Evolutionary conservation across 2,113 vertebrate species (phyloP).

Genomic region (Chiloscyllium plagiosum): DNA sequence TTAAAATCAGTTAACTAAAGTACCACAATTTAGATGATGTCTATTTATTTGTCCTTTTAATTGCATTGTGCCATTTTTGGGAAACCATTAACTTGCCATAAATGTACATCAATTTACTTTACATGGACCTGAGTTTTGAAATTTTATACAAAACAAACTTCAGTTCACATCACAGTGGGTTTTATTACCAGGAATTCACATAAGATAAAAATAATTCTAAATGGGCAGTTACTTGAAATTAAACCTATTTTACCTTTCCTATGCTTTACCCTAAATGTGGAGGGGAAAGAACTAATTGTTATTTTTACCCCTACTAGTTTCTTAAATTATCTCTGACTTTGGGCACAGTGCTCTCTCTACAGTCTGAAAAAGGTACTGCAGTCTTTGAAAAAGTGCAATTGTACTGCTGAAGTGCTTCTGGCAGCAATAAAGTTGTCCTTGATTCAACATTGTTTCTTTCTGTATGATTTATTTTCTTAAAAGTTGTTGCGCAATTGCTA

Average conservation of each 20-base stretch:
- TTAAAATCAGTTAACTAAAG: conserved; percentile 23
- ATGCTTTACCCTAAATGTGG: conserved; percentile 22
- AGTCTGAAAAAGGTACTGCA: conserved; percentile 59
- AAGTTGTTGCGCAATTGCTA: not conserved
- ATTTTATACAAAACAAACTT: conserved; percentile 40
- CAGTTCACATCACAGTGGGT: conserved; percentile 40
- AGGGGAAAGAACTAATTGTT: conserved; percentile 40
- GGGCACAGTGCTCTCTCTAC: conserved; percentile 56
- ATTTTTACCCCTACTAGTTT: conserved; percentile 42
- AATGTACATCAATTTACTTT: conserved; percentile 42
- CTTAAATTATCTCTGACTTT: conserved; percentile 47
- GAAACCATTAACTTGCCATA: conserved; percentile 41
- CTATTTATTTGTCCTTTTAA: conserved; percentile 28
- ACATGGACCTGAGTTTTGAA: conserved; percentile 37
- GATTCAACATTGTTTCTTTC: conserved; percentile 28
- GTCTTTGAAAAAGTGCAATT: conserved; percentile 49
- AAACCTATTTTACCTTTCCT: conserved; percentile 42
- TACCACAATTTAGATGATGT: conserved; percentile 13
- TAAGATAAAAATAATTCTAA: conserved; percentile 35
- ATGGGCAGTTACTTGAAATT: conserved; percentile 40
- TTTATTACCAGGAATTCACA: conserved; percentile 38
- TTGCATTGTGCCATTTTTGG: conserved; percentile 41
- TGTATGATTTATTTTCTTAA: not conserved
- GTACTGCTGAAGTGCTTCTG: conserved; percentile 63
- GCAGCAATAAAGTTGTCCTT: conserved; percentile 75